These are phyloP conservation scores for Allophyes oxyacanthae DNA, from an alignment of 2,888 invertebrate species.

Conservation along the genomic window DNA sequence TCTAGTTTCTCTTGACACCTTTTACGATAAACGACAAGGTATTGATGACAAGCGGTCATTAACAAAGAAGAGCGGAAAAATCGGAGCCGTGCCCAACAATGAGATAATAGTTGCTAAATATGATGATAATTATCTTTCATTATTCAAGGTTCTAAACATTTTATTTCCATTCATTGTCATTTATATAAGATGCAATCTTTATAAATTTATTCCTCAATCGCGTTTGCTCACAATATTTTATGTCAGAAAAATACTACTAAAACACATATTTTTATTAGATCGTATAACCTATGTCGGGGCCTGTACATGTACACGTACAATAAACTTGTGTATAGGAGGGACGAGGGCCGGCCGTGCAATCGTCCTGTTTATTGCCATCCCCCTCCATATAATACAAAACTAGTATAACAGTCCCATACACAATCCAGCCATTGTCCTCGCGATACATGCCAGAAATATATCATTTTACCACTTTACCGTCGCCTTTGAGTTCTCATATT, in stretches of 20 bases:
- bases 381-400: conserved; percentile 67
- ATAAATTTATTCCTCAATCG: conserved; percentile 16
- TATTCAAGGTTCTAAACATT: too few species aligned
- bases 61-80: too few species aligned
- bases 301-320: conserved; percentile 37
- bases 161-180: too few species aligned
- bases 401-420: conserved; percentile 66
- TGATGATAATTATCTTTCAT: too few species aligned
- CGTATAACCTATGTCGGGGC: conserved; percentile 45
- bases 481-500: conserved; percentile 67
- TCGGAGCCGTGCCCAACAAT: too few species aligned
- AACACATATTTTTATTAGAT: conserved; percentile 54
- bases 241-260: conserved; percentile 39
- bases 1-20: too few species aligned
- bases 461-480: conserved; percentile 75
- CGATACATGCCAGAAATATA: conserved; percentile 64
- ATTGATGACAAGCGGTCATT: too few species aligned
- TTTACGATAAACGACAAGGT: too few species aligned
- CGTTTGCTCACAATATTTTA: conserved; percentile 32
- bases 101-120: too few species aligned
- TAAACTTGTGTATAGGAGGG: conserved; percentile 42
- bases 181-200: neutral
- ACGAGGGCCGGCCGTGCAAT: conserved; percentile 64
- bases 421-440: conserved; percentile 63
- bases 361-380: conserved; percentile 69